These are phyloP conservation scores for Manacus vitellinus DNA, from an alignment of 2,113 vertebrate genomes.

Conservation along the genomic window DNA sequence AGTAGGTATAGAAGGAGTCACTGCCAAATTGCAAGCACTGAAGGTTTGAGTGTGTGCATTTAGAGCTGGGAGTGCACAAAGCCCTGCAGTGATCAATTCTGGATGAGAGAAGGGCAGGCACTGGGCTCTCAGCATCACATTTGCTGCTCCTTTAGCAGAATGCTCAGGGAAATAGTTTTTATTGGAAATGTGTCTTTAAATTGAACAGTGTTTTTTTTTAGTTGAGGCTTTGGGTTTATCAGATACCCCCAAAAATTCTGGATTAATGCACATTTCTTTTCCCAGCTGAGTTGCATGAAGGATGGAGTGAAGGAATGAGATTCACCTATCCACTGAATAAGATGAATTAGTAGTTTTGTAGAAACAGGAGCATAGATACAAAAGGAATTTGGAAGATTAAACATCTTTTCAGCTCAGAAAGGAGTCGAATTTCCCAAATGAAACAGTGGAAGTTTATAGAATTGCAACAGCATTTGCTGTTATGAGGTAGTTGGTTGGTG, in stretches of 20 bases:
- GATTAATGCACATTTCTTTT: neutral
- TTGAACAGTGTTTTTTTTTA: neutral
- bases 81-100: slow-evolving; percentile 62
- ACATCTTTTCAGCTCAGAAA: neutral
- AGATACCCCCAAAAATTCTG: neutral
- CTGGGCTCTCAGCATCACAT: slow-evolving; percentile 24
- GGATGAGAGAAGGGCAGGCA: slow-evolving; percentile 45
- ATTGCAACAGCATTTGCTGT: neutral
- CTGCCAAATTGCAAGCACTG: slow-evolving; percentile 38
- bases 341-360: neutral
- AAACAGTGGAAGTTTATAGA: neutral
- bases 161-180: neutral
- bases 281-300: neutral
- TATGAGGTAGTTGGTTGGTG: neutral
- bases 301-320: neutral
- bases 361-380: neutral
- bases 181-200: neutral
- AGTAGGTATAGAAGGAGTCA: neutral
- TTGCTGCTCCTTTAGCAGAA: neutral
- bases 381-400: neutral
- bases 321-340: neutral
- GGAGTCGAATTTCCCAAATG: neutral
- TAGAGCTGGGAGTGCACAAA: slow-evolving; percentile 33
- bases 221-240: neutral
- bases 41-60: slow-evolving; percentile 4